Evolutionary conservation across 2,113 vertebrate species (phyloP).

Genomic region (Zosterops borbonicus): DNA sequence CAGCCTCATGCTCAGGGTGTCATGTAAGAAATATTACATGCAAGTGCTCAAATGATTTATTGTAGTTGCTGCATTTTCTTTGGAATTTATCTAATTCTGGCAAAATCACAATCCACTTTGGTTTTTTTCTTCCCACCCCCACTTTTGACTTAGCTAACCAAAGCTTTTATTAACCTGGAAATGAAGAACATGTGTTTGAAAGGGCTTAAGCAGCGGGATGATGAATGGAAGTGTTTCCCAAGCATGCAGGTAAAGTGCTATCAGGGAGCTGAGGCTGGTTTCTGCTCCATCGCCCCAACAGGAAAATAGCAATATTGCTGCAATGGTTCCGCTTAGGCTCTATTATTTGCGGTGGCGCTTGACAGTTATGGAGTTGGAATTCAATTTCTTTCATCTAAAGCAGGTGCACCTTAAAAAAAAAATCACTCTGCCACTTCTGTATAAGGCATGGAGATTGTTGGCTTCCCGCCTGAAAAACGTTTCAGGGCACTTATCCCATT

Average conservation of each 20-base stretch:
- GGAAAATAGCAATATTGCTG: slow-evolving; percentile 62
- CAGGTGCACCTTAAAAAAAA: slow-evolving; percentile 26
- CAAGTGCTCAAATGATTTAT: background rate
- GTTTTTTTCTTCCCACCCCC: background rate
- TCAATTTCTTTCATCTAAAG: slow-evolving; percentile 63
- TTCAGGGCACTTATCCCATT: slow-evolving; percentile 46
- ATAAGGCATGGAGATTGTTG: background rate
- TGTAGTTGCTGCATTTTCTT: background rate
- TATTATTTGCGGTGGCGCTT: slow-evolving; percentile 53
- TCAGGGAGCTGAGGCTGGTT: slow-evolving; percentile 29
- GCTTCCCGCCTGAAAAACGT: slow-evolving; percentile 5
- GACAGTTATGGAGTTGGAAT: slow-evolving; percentile 64
- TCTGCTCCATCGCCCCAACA: slow-evolving; percentile 56
- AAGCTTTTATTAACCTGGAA: slow-evolving; percentile 34
- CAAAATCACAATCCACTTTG: background rate
- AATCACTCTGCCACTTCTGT: slow-evolving; percentile 47
- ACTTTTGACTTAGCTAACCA: slow-evolving; percentile 4
- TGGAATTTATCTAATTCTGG: background rate
- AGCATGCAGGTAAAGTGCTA: slow-evolving; percentile 18
- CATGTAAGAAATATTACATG: background rate
- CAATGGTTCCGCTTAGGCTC: slow-evolving; percentile 35
- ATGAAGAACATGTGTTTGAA: slow-evolving; percentile 19
- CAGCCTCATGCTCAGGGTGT: background rate
- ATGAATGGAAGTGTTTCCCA: slow-evolving; percentile 54
- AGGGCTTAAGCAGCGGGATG: slow-evolving; percentile 41